Conservation (phyloP, 2,888 invertebrate genomes). For the Sepioteuthis lessoniana region DNA sequence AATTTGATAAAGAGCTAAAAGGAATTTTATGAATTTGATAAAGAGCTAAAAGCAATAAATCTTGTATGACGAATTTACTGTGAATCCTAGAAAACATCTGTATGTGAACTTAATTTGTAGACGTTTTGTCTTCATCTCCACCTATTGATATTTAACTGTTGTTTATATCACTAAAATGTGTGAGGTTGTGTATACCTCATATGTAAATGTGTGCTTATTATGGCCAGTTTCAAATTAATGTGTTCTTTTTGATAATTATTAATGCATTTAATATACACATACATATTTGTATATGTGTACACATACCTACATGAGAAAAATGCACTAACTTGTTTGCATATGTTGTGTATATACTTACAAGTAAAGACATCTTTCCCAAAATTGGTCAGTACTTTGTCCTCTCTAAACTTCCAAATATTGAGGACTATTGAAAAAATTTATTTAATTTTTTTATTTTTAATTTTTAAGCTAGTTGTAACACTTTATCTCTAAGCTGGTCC, state of each 20-base stretch:
- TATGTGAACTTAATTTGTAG: background rate
- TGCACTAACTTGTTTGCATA: background rate
- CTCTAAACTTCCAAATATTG: background rate
- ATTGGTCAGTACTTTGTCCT: background rate
- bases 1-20: too few species aligned
- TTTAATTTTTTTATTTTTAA: background rate
- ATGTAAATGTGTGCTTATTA: background rate
- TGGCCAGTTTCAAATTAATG: constrained; percentile 4
- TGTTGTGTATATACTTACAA: background rate
- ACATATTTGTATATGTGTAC: background rate
- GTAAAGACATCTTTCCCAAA: background rate
- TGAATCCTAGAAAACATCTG: too few species aligned
- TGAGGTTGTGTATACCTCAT: background rate
- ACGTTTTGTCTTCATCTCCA: background rate
- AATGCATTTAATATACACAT: background rate
- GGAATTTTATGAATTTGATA: too few species aligned
- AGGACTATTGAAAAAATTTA: background rate
- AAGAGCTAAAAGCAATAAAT: too few species aligned
- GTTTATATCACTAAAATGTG: background rate
- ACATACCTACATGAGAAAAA: background rate
- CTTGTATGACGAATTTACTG: too few species aligned
- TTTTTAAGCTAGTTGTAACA: background rate
- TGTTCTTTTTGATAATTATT: background rate
- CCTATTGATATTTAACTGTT: background rate
- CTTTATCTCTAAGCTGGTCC: background rate